A percentile compares a stretch with the other conserved stretches of the same genome.
These are phyloP conservation scores for Aradophagus sp. DNA, from an alignment of 1,140 invertebrate genomes.

Conservation along the genomic window DNA sequence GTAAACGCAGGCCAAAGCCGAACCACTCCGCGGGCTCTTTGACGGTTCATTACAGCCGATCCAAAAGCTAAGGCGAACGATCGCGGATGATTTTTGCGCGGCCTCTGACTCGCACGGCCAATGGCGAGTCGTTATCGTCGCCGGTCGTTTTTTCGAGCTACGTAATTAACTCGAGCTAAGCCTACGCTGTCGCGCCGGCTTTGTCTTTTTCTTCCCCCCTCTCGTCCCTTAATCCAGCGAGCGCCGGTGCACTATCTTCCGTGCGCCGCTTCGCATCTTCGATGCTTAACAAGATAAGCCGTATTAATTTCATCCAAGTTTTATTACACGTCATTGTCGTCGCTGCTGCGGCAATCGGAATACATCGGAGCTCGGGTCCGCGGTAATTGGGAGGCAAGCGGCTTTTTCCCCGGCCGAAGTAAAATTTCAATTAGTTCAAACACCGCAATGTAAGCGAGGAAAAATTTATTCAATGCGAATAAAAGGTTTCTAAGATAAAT, in stretches of 20 bases:
- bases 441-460: slow-evolving; percentile 2
- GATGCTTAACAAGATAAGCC: slow-evolving; percentile 38
- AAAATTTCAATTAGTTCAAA: slow-evolving; percentile 32
- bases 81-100: too few relatives aligned
- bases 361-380: slow-evolving; percentile 1
- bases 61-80: too few relatives aligned
- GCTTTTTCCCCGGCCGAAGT: slow-evolving; percentile 11
- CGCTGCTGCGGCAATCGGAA: slow-evolving; percentile 24
- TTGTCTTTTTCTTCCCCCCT: slow-evolving; percentile 15
- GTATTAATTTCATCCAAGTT: slow-evolving; percentile 42
- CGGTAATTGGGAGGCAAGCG: slow-evolving; percentile 22
- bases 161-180: slow-evolving; percentile 45
- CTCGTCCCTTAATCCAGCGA: not conserved
- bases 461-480: too few relatives aligned
- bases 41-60: too few relatives aligned
- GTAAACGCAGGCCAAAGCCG: too few relatives aligned
- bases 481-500: too few relatives aligned
- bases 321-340: slow-evolving; percentile 44
- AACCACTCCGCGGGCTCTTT: too few relatives aligned
- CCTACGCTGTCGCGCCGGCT: slow-evolving; percentile 19
- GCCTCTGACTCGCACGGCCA: too few relatives aligned
- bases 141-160: slow-evolving; percentile 36
- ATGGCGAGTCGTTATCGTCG: slow-evolving; percentile 44
- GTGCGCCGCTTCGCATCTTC: slow-evolving; percentile 17
- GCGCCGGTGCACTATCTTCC: slow-evolving; percentile 27